Percentiles rank a stretch among this genome's conserved stretches.
phyloP scores from a whole-genome alignment of 2,888 invertebrate species.

The Rhingia rostrata region DNA sequence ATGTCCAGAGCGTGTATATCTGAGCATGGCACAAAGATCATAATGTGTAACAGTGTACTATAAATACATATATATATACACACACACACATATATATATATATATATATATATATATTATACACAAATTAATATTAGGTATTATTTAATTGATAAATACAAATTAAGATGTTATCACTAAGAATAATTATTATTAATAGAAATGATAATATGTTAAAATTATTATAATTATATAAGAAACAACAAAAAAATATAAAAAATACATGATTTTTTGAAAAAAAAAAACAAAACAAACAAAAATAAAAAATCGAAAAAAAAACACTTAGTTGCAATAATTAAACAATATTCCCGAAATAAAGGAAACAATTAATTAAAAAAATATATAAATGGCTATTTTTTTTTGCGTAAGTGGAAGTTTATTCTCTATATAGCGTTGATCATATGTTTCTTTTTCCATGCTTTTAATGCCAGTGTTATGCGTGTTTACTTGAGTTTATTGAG shows the following conservation, averaged over 20 bases:
- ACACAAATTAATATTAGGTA: conserved; percentile 74
- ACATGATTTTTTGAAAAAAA: conserved; percentile 57
- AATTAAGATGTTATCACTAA: conserved; percentile 73
- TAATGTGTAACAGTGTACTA: conserved; percentile 72
- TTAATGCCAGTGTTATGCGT: too few relatives aligned
- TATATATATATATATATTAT: conserved; percentile 50
- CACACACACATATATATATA: too few relatives aligned
- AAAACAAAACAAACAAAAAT: conserved; percentile 37
- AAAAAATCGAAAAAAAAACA: conserved; percentile 29
- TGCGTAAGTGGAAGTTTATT: neutral
- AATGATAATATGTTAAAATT: conserved; percentile 74
- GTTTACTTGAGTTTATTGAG: too few relatives aligned
- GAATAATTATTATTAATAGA: conserved; percentile 73
- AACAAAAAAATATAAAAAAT: conserved; percentile 57
- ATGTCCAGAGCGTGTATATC: conserved; percentile 54
- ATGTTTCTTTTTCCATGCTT: too few relatives aligned
- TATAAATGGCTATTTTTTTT: conserved; percentile 8
- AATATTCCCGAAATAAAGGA: conserved; percentile 74
- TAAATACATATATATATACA: conserved; percentile 59
- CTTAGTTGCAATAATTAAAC: conserved; percentile 74
- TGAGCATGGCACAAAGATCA: conserved; percentile 62
- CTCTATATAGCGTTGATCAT: neutral
- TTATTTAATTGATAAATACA: conserved; percentile 73
- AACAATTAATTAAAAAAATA: conserved; percentile 70
- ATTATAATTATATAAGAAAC: conserved; percentile 65